Conservation (phyloP, 2,113 vertebrate genomes). For the Nycticorax nycticorax region DNA sequence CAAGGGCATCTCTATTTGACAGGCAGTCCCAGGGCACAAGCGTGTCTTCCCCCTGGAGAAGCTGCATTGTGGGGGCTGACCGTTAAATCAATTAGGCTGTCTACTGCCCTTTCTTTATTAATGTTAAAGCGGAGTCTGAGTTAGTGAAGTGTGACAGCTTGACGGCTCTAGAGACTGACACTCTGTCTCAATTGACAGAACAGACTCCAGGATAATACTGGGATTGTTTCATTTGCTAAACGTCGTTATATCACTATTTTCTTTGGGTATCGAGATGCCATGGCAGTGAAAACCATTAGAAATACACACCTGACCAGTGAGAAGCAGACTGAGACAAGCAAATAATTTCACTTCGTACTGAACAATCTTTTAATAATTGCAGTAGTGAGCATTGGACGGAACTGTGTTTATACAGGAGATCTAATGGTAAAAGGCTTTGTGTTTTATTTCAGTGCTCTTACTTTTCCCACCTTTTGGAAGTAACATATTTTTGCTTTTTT, state of each 20-base stretch:
- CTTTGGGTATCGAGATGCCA: not conserved
- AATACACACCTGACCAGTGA: not conserved
- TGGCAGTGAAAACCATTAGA: not conserved
- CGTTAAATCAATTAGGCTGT: not conserved
- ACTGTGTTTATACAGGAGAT: not conserved
- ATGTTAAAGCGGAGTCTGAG: rapidly evolving
- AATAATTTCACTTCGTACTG: not conserved
- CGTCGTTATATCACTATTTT: not conserved
- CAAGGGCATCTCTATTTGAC: not conserved
- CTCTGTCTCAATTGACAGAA: not conserved
- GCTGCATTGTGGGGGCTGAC: not conserved
- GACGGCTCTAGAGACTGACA: not conserved
- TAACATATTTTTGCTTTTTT: not conserved
- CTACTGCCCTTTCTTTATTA: not conserved
- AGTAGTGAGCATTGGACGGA: not conserved
- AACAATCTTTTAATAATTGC: not conserved
- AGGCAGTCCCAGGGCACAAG: not conserved
- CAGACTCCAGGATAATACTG: not conserved
- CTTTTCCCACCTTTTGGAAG: not conserved
- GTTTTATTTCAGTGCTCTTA: not conserved
- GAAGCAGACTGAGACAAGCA: not conserved
- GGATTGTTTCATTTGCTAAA: not conserved
- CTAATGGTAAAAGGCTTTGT: not conserved
- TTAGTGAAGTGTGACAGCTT: not conserved
- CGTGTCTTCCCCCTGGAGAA: not conserved